Evolutionary conservation across 53 echinoderm and acorn worm genomes (phyloP), one percentile per base, ranked within the genome.

Genomic region (Pentamera pediparva): DNA sequence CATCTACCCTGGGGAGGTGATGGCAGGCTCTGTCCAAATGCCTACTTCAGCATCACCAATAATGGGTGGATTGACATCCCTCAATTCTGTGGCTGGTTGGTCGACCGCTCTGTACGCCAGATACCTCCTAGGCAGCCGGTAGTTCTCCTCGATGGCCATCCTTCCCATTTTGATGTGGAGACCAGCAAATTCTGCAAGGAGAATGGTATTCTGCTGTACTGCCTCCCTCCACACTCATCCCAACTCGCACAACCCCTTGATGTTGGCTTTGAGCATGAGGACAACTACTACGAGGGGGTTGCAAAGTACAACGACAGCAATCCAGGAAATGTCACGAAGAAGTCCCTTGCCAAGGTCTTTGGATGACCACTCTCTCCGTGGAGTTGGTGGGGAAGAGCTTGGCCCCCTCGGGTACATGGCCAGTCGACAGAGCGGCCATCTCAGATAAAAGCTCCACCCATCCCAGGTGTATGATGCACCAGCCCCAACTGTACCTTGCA

Each of bases 111-210:
- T 19, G 21, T 61, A 2, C 3, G 61, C 29, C 61, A 61, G 2
- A 61, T 61, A 24, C 61, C 61, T 20, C 61, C 35, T 5, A 61
- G 35, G 35, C 61, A 30, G 0, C 31, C 33, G 1, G 49, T 72
- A 9, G 22, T 75, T 26, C 37, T 75, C 7, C 1, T 72, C 1
- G 73, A 72, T 30, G 47, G 48, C 28, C 73, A 72, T 72, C 31
- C 28, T 1, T 50, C 32, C 12, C 52, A 72, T 53, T 20, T 49
- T 48, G 51, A 72, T 32, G 18, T 48, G 1, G 31, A 72, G 4
- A 72, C 53, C 15, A 55, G 75, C 59, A 56, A 36, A 32, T 37
- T 75, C 24, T 54, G 55, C 35, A 57, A 18, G 37, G 75, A 75
- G 4, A 75, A 75, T 22, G 4, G n/a, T 0, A 75, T 75, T 41